Conservation (phyloP, 1,140 invertebrate species). For the Littorina saxatilis region DNA sequence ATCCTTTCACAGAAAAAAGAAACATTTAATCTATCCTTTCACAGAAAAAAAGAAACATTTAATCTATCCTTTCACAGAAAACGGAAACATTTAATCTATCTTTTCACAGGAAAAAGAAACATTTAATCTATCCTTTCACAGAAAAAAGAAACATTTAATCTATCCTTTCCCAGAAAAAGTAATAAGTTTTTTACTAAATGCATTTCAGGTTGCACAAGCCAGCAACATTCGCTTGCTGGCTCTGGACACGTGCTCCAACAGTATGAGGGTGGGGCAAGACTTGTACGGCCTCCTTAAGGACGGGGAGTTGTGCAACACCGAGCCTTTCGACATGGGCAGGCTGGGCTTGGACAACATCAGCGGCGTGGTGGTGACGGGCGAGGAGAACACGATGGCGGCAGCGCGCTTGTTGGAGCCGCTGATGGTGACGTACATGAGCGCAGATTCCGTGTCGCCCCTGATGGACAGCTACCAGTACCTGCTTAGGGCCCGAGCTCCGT, state of each 20-base stretch:
- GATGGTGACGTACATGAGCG: constrained; percentile 79
- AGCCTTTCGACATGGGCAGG: constrained; percentile 38
- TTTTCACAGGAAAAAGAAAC: no score
- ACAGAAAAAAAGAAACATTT: no score
- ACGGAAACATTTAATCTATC: no score
- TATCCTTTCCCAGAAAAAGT: no score
- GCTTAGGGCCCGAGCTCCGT: constrained; percentile 86
- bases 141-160: no score
- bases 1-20: no score
- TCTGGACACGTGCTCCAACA: constrained; percentile 69
- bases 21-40: no score
- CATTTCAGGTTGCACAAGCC: background rate
- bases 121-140: no score
- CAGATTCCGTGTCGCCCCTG: constrained; percentile 85
- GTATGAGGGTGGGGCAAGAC: constrained; percentile 65
- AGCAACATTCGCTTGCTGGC: constrained; percentile 59
- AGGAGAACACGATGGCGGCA: constrained; percentile 57
- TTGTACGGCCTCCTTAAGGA: constrained; percentile 71
- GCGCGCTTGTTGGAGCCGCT: constrained; percentile 59
- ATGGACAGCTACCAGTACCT: constrained; percentile 83
- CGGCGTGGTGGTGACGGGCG: constrained; percentile 65
- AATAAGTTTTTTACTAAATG: no score
- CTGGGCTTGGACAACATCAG: constrained; percentile 55
- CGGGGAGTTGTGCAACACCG: constrained; percentile 64
- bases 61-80: no score